Evolutionary conservation across 2,797 vertebrate species (phyloP).

Genomic region (Tenualosa ilisha): DNA sequence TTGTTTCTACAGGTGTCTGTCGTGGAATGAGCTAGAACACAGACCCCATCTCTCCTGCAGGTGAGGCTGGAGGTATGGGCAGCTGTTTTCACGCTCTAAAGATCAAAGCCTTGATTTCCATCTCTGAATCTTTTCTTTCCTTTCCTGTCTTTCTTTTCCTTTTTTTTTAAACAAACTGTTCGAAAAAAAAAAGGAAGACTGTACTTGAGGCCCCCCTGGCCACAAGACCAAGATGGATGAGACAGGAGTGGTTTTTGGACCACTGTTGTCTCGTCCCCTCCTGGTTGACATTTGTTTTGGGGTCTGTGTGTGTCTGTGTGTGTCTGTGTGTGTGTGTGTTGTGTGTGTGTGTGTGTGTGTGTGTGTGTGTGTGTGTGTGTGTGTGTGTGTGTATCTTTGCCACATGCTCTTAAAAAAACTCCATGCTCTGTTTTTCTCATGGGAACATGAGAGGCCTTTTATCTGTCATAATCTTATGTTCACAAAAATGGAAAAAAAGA

Average conservation of each 20-base stretch:
- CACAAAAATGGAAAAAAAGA: neutral
- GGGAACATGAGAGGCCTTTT: conserved; percentile 50
- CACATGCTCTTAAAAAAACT: conserved; percentile 4
- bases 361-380: neutral
- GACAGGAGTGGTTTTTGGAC: neutral
- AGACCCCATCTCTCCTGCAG: neutral
- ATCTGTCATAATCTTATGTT: conserved; percentile 45
- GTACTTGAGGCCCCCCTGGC: neutral
- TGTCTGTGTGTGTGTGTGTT: neutral
- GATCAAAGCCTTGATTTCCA: conserved; percentile 16
- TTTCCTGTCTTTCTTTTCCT: neutral
- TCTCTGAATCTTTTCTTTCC: neutral
- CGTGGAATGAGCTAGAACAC: no score
- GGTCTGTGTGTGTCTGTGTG: neutral
- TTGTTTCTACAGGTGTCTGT: conserved; percentile 22
- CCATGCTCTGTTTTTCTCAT: conserved; percentile 48
- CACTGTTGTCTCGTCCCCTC: neutral
- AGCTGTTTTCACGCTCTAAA: neutral
- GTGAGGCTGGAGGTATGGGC: conserved; percentile 3
- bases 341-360: neutral
- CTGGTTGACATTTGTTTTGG: neutral
- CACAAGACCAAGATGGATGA: neutral
- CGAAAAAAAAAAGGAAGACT: no score
- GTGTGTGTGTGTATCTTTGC: neutral
- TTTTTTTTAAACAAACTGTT: no score